Base-by-base conservation (phyloP, 2,888 invertebrate genomes). In the Cheilosia variabilis region DNA sequence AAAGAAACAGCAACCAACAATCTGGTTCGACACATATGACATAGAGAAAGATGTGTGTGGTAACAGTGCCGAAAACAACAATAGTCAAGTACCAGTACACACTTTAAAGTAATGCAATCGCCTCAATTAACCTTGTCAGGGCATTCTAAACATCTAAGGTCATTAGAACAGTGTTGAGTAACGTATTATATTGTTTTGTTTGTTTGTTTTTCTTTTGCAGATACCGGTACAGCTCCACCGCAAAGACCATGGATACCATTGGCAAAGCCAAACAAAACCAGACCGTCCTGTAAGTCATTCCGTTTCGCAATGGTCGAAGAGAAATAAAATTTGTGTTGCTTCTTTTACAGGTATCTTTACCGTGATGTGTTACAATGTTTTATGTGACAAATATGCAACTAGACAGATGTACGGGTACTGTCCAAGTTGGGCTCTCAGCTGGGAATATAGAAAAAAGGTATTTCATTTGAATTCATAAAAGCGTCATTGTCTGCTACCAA, bases 351-450 rank as follows among this genome's bases (percentile, higher is more conserved):
- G 98, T 94, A 97, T 98, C 92, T 99, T 99, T 94, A 99, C 99
- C 88, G 98, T 99, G 90, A 98, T 99, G 97, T 99, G 99, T 93
- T 99, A 99, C 94, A 99, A 99, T 93, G 98, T 99, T 88, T 94
- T 99, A 89, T 99, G 99, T 93, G 99, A 99, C 94, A 99, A 99
- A 93, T 99, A 99, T 92, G 99, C 99, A 87, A 99, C 99, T 69
- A 93, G 98, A 90, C 98, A 98, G 93, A 98, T 98, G 97, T 99
- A 99, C 93, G 98, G 98, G 89, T 99, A 99, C 93, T 99, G 99
- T 93, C 99, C 99, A 24, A 97, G 97, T 89, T 99, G 99, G 99
- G 99, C 99, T 69, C 94, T 99, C 82, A 97, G 96, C 92, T 99
- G 99, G 99, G 98, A 98, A 90, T 99, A 99, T 93, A 94, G 99